Evolutionary conservation across 2,888 invertebrate genomes (phyloP).

Genomic region (Plagodis pulveraria): DNA sequence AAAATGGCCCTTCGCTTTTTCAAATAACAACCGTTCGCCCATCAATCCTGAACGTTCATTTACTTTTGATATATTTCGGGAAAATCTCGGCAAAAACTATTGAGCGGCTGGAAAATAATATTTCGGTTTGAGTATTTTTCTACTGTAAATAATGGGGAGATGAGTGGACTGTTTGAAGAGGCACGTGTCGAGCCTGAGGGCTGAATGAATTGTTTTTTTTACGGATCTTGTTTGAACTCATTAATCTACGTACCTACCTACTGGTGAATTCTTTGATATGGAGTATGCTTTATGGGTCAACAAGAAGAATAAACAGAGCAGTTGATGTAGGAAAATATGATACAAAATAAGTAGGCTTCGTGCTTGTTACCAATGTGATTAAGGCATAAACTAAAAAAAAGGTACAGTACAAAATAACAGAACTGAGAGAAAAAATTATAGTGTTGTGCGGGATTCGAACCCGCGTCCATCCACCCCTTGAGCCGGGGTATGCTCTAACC

Average conservation of each 20-base stretch:
- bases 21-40: slow-evolving; percentile 79
- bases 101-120: slow-evolving; percentile 69
- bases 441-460: too few relatives aligned
- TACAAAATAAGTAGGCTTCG: too few relatives aligned
- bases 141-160: slow-evolving; percentile 78
- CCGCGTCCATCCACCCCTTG: too few relatives aligned
- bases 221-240: slow-evolving; percentile 20
- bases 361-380: too few relatives aligned
- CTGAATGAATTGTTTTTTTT: slow-evolving; percentile 38
- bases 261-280: slow-evolving; percentile 1
- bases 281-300: background rate
- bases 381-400: too few relatives aligned
- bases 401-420: too few relatives aligned
- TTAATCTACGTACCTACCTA: background rate
- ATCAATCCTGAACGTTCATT: slow-evolving; percentile 82
- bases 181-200: slow-evolving; percentile 61
- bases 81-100: slow-evolving; percentile 78
- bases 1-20: slow-evolving; percentile 81
- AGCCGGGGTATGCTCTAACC: too few relatives aligned
- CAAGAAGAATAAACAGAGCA: too few relatives aligned
- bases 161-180: slow-evolving; percentile 62
- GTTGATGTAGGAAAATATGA: too few relatives aligned
- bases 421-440: too few relatives aligned
- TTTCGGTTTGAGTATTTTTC: slow-evolving; percentile 80
- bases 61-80: slow-evolving; percentile 75